Percentiles rank a stretch among this genome's conserved stretches.
phyloP scores from a whole-genome alignment of 2,113 vertebrate genomes.

The Upupa epops region DNA sequence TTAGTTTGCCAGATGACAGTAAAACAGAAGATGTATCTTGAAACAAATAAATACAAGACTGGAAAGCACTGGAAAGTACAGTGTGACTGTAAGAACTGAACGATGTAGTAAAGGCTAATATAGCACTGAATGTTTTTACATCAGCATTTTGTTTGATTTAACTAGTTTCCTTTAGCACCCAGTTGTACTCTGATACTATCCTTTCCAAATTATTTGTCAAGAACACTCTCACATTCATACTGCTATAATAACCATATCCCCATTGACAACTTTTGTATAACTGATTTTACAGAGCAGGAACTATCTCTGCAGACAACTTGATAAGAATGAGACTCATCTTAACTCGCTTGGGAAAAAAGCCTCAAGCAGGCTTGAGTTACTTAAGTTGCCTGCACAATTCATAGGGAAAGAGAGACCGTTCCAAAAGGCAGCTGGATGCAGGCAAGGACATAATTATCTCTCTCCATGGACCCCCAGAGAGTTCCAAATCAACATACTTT shows the following conservation, averaged over 20 bases:
- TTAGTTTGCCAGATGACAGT: slow-evolving; percentile 84
- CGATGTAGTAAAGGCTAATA: not conserved
- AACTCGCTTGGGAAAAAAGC: not conserved
- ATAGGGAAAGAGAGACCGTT: not conserved
- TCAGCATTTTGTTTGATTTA: not conserved
- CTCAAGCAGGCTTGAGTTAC: not conserved
- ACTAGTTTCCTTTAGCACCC: not conserved
- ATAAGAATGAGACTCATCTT: not conserved
- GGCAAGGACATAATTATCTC: not conserved
- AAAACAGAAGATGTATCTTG: slow-evolving; percentile 79
- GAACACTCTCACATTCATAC: not conserved
- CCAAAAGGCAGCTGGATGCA: not conserved
- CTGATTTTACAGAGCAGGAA: not conserved
- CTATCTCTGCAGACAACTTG: not conserved
- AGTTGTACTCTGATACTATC: not conserved
- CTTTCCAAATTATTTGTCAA: not conserved
- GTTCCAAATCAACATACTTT: not conserved
- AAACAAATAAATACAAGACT: not conserved
- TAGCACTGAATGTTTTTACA: not conserved
- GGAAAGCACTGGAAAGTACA: not conserved
- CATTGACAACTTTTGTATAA: not conserved
- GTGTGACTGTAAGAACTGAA: not conserved
- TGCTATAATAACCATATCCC: not conserved
- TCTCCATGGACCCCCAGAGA: not conserved
- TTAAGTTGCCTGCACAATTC: not conserved